phyloP scores from a whole-genome alignment of 2,113 vertebrate species.

The Indicator maculatus region DNA sequence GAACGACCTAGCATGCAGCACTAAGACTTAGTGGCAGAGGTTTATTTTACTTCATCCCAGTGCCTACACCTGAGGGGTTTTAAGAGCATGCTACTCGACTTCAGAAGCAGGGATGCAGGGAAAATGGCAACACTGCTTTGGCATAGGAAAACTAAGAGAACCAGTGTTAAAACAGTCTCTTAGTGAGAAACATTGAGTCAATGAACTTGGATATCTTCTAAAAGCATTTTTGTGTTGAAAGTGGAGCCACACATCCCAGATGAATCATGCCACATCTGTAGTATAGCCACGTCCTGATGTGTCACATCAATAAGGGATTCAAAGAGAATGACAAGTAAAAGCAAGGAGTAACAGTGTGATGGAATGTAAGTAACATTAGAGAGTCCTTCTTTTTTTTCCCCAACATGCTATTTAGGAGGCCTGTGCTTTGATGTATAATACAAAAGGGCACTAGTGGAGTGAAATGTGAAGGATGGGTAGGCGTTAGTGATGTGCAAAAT shows the following conservation, averaged over 20 bases:
- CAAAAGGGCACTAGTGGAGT: slow-evolving; percentile 45
- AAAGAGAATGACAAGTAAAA: slow-evolving; percentile 38
- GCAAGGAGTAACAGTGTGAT: slow-evolving; percentile 18
- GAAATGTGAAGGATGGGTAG: slow-evolving; percentile 48
- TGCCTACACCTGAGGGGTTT: not conserved
- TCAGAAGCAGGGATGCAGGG: not conserved
- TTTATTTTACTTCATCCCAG: not conserved
- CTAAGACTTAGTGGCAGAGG: not conserved
- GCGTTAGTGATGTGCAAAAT: slow-evolving; percentile 46
- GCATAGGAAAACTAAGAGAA: not conserved
- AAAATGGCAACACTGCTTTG: not conserved
- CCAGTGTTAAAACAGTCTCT: not conserved
- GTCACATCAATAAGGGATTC: slow-evolving; percentile 23
- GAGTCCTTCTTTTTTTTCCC: not conserved
- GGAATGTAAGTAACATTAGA: slow-evolving; percentile 43
- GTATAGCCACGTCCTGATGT: not conserved
- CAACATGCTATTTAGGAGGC: not conserved
- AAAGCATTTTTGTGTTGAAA: slow-evolving; percentile 35
- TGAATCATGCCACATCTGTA: slow-evolving; percentile 19
- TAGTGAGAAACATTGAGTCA: not conserved
- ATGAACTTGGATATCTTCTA: not conserved
- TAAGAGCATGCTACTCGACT: not conserved
- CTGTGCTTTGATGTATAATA: slow-evolving; percentile 59
- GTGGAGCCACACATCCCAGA: not conserved
- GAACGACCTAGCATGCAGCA: not conserved